phyloP scores from a whole-genome alignment of 2,888 invertebrate species.

The Lasioglossum zephyrum region DNA sequence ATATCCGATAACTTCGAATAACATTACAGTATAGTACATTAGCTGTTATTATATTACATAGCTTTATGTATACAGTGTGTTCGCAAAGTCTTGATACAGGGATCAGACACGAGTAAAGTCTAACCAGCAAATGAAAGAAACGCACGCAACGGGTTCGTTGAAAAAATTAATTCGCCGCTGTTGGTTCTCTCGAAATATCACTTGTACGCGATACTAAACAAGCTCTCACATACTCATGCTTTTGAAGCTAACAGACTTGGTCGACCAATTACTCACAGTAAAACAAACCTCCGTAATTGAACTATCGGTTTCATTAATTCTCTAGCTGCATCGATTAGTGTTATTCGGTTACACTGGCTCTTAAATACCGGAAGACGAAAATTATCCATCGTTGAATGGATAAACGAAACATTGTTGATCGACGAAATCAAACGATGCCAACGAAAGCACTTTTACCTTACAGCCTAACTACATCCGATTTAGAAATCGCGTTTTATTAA shows the following conservation, averaged over 20 bases:
- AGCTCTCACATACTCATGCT: not conserved
- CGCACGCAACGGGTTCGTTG: not conserved
- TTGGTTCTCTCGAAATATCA: not conserved
- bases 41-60: not conserved
- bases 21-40: not conserved
- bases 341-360: not conserved
- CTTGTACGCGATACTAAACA: not conserved
- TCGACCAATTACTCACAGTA: not conserved
- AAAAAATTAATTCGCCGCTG: not conserved
- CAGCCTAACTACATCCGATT: not conserved
- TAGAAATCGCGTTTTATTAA: not conserved
- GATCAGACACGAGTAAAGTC: not conserved
- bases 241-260: not conserved
- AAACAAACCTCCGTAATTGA: not conserved
- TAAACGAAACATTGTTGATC: not conserved
- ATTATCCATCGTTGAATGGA: not conserved
- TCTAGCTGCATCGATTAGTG: not conserved
- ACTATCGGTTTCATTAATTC: not conserved
- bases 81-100: not conserved
- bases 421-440: not conserved
- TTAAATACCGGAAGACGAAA: slow-evolving; percentile 2
- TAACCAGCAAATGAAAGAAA: not conserved
- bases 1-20: not conserved
- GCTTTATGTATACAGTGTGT: not conserved
- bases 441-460: not conserved